These are phyloP conservation scores for Penaeus chinensis DNA, from an alignment of 1,140 invertebrate species.

Conservation along the genomic window DNA sequence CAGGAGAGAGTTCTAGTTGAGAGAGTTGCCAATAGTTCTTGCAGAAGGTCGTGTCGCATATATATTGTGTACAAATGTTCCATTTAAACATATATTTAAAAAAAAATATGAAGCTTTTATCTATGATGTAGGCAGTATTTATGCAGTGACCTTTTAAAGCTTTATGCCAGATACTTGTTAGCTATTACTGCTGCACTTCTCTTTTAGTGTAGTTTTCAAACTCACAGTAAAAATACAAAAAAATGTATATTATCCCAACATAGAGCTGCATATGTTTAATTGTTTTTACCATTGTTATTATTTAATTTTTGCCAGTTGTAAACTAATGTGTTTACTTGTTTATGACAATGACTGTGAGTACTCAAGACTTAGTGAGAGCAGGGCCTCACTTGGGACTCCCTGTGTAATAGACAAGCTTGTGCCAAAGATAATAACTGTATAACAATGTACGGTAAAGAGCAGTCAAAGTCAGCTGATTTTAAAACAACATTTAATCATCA, in stretches of 20 bases:
- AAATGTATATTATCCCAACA: not conserved
- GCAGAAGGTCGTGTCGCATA: not conserved
- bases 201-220: slow-evolving; percentile 39
- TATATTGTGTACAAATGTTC: slow-evolving; percentile 42
- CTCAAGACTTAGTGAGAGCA: not conserved
- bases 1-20: not conserved
- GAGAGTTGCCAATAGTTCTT: not conserved
- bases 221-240: slow-evolving; percentile 18
- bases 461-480: not conserved
- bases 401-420: slow-evolving; percentile 46
- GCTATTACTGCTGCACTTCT: slow-evolving; percentile 37
- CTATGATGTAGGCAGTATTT: slow-evolving; percentile 28
- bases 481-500: not conserved
- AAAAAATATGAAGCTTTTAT: slow-evolving; percentile 14
- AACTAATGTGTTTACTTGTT: not conserved
- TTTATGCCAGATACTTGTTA: slow-evolving; percentile 44
- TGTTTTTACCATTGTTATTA: slow-evolving; percentile 48
- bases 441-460: slow-evolving; percentile 21
- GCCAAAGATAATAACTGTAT: slow-evolving; percentile 44
- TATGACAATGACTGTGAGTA: slow-evolving; percentile 11
- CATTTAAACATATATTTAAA: slow-evolving; percentile 1
- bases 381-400: slow-evolving; percentile 20
- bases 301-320: slow-evolving; percentile 28
- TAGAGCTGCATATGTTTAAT: slow-evolving; percentile 29
- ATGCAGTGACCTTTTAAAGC: slow-evolving; percentile 35